Evolutionary conservation across 1,140 invertebrate genomes (phyloP), one percentile per base, ranked within the genome.

Genomic region (Microplitis demolitor): DNA sequence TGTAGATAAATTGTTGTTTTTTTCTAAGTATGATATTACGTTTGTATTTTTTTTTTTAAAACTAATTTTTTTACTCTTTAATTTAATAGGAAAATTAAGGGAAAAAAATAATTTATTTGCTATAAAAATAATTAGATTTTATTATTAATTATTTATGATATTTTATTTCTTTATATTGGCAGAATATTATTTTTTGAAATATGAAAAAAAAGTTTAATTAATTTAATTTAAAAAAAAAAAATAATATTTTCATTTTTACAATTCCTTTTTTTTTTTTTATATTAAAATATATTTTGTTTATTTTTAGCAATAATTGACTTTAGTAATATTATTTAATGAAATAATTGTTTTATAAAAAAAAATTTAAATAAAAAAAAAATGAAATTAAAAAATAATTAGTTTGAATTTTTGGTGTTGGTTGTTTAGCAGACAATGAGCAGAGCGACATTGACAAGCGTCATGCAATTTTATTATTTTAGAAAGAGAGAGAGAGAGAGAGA

Each of bases 391-490:
- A 53, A 54, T 11, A 13, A 8, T 39, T 39, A 8, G 4, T 39
- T 39, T 39, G 6, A 8, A 39, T 39, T 39, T 39, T 39, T 39
- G 24, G 24, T 39, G 6, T 39, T 39, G 3, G 5, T 39, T 39
- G 39, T 39, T 39, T 39, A 39, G 39, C 39, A 39, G 39, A 39
- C 39, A 39, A 54, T 54, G 53, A 69, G 67, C 54, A 69, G 24
- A 68, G 54, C 67, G 54, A 60, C 54, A 69, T 60, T 39, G 54
- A 67, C 66, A 67, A 39, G 39, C 39, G 50, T 58, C 67, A 69
- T 58, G 67, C 67, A 54, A 69, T 69, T 60, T 5, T 6, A 56
- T 66, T 66, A 24, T 9, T 68, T 33, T 37, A 68, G 31, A 68
- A 8, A 31, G 33, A 68, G 66, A 68, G 31, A 58, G 4, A 69